Evolutionary conservation across 1,140 invertebrate species (phyloP).

Genomic region (Drosophila jambulina): DNA sequence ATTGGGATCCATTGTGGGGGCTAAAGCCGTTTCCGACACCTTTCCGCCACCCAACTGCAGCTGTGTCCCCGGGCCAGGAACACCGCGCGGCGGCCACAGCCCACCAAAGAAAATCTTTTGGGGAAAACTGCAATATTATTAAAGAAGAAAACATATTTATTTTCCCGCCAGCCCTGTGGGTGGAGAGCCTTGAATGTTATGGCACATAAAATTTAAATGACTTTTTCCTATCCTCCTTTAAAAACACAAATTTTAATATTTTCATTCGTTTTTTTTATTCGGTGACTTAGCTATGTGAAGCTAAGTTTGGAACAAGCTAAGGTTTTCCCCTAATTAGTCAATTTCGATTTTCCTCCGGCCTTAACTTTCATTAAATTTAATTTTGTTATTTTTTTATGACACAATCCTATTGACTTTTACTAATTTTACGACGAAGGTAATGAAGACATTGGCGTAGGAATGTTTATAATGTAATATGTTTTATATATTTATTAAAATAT

Average conservation of each 20-base stretch:
- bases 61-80: slow-evolving; percentile 55
- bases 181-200: slow-evolving; percentile 24
- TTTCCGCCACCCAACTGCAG: slow-evolving; percentile 61
- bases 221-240: slow-evolving; percentile 25
- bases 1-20: slow-evolving; percentile 57
- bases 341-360: background rate
- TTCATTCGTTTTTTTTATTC: background rate
- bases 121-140: slow-evolving; percentile 20
- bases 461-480: background rate
- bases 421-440: slow-evolving; percentile 1
- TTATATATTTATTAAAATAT: no score
- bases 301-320: background rate
- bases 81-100: slow-evolving; percentile 16
- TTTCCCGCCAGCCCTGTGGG: slow-evolving; percentile 14
- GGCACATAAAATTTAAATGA: slow-evolving; percentile 28
- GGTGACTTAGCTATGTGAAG: background rate
- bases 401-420: background rate
- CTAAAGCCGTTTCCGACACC: slow-evolving; percentile 72
- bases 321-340: slow-evolving; percentile 1
- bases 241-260: background rate
- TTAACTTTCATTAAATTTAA: slow-evolving; percentile 7
- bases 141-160: slow-evolving; percentile 19
- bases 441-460: background rate
- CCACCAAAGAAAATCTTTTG: slow-evolving; percentile 24
- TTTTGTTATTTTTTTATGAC: background rate